Percentiles rank a stretch among this genome's conserved stretches.
Conservation (phyloP, 2,797 vertebrate species). For the Gobionotothen gibberifrons region DNA sequence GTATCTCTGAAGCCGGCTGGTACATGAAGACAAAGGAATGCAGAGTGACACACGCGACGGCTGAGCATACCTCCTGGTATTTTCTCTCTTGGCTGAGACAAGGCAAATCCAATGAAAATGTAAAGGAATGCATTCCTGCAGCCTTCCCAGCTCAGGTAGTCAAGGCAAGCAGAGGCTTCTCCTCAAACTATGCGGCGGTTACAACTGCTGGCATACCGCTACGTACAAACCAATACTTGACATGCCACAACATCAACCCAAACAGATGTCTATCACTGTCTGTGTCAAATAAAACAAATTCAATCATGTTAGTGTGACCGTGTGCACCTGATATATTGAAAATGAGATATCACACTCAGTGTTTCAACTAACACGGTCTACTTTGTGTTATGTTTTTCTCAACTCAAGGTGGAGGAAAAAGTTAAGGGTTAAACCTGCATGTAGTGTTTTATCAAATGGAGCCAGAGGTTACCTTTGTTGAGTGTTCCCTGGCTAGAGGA, state of each 20-base stretch:
- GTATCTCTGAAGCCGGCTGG: neutral
- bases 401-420: neutral
- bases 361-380: constrained; percentile 1
- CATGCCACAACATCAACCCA: constrained; percentile 1
- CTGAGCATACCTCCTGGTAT: constrained; percentile 44
- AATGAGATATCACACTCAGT: neutral
- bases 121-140: constrained; percentile 58
- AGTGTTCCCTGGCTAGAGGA: constrained; percentile 26
- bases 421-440: constrained; percentile 8
- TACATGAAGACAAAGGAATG: constrained; percentile 58
- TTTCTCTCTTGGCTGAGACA: constrained; percentile 29
- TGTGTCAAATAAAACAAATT: neutral
- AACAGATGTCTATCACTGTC: neutral
- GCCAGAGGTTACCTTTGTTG: constrained; percentile 25
- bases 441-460: constrained; percentile 13
- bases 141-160: constrained; percentile 46
- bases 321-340: constrained; percentile 4
- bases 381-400: constrained; percentile 3
- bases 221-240: neutral
- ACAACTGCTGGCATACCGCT: neutral
- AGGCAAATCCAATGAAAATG: constrained; percentile 47
- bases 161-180: constrained; percentile 27
- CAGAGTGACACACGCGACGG: constrained; percentile 39
- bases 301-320: neutral
- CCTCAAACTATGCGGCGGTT: constrained; percentile 34